Percentiles rank a stretch among this genome's conserved stretches.
Evolutionary conservation across 2,797 vertebrate genomes (phyloP).

Genomic region (Poecilia wingei): DNA sequence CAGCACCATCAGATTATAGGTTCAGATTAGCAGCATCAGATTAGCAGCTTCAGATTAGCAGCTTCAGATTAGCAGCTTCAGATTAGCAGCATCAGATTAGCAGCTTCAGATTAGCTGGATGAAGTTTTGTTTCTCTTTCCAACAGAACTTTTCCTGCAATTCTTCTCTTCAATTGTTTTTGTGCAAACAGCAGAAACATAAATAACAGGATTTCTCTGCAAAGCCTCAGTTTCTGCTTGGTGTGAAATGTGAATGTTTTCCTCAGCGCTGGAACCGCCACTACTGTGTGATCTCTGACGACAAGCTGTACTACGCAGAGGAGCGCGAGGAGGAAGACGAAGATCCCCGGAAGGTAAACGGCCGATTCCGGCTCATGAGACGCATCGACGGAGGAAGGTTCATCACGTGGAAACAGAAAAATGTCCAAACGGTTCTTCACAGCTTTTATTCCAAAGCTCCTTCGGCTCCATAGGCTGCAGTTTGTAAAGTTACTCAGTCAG

Average conservation of each 20-base stretch:
- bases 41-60: no score
- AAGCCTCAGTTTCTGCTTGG: neutral
- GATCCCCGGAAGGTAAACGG: constrained; percentile 77
- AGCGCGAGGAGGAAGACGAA: constrained; percentile 85
- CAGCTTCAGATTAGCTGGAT: neutral
- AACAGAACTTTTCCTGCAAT: neutral
- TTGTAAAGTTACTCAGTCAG: neutral
- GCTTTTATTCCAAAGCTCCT: neutral
- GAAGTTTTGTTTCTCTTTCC: neutral
- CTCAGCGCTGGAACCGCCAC: constrained; percentile 92
- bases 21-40: no score
- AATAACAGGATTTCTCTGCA: neutral
- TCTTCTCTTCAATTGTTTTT: neutral
- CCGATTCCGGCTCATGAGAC: neutral
- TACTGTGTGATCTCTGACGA: constrained; percentile 92
- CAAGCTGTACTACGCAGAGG: constrained; percentile 93
- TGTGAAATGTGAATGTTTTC: neutral
- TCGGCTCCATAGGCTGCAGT: neutral
- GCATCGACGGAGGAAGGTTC: neutral
- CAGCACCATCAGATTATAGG: no score
- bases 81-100: no score
- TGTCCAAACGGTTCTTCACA: neutral
- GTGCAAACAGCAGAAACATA: neutral
- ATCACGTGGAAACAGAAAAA: neutral
- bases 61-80: no score